Percentiles rank a stretch among this genome's conserved stretches.
Evolutionary conservation across 2,888 invertebrate species (phyloP).

Genomic region (Microplitis deprimator): DNA sequence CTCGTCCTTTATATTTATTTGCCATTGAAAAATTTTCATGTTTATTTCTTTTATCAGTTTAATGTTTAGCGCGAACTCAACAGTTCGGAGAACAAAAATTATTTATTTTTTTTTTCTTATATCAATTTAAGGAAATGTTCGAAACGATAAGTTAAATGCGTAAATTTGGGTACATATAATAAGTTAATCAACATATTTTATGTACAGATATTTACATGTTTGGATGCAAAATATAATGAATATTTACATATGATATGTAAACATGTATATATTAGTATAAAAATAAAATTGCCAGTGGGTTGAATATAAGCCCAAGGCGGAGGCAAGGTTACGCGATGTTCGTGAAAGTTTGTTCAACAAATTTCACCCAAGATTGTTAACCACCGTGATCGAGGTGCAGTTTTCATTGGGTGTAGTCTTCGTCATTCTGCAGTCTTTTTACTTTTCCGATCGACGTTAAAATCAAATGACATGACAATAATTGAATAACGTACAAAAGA

Average conservation of each 20-base stretch:
- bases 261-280: conserved; percentile 32
- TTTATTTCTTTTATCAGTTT: neutral
- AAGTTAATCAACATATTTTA: neutral
- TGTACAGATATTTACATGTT: neutral
- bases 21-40: neutral
- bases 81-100: too few species aligned
- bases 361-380: conserved; percentile 49
- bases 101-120: too few species aligned
- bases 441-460: too few species aligned
- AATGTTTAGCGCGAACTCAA: neutral
- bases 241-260: neutral
- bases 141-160: too few species aligned
- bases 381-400: too few species aligned
- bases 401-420: too few species aligned
- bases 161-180: too few species aligned
- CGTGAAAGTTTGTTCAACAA: conserved; percentile 60
- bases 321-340: conserved; percentile 57
- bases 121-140: too few species aligned
- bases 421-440: too few species aligned
- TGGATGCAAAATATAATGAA: neutral
- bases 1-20: neutral
- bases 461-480: too few species aligned
- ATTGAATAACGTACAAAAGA: too few species aligned
- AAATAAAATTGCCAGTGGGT: conserved; percentile 50
- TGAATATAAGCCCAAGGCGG: conserved; percentile 31